Percentiles rank a stretch among this genome's conserved stretches.
These are phyloP conservation scores for Elephas maximus DNA, from an alignment of 2,113 vertebrate species.

Conservation along the genomic window DNA sequence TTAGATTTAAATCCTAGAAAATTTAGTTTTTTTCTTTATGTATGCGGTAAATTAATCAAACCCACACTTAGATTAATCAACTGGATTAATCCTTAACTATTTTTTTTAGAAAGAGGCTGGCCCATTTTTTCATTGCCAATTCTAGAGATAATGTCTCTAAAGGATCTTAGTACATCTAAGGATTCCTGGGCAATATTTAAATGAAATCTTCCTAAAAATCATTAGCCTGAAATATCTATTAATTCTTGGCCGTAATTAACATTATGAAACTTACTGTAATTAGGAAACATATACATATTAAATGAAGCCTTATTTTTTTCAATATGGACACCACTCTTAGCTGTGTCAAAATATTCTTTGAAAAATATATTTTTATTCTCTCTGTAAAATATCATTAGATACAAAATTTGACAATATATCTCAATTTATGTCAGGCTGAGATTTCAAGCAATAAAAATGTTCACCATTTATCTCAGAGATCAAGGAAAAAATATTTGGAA, in stretches of 20 bases:
- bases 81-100: not conserved
- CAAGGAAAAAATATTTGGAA: conserved; percentile 60
- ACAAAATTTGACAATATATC: conserved; percentile 63
- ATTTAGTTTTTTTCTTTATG: not conserved
- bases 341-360: conserved; percentile 15
- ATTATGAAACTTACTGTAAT: not conserved
- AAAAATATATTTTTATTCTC: conserved; percentile 58
- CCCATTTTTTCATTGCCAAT: not conserved
- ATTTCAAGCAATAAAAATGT: conserved; percentile 67
- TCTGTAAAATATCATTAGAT: conserved; percentile 62
- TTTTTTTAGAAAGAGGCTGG: not conserved
- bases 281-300: not conserved
- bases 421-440: conserved; percentile 71
- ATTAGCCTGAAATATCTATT: not conserved
- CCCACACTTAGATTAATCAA: not conserved
- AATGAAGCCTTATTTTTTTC: not conserved
- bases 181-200: not conserved
- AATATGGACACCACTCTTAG: not conserved
- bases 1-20: not conserved
- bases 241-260: conserved; percentile 4
- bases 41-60: not conserved
- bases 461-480: conserved; percentile 58
- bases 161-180: not conserved
- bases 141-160: not conserved
- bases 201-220: not conserved